Evolutionary conservation across 2,113 vertebrate genomes (phyloP), one percentile per base, ranked within the genome.

Genomic region (Aythya baeri): DNA sequence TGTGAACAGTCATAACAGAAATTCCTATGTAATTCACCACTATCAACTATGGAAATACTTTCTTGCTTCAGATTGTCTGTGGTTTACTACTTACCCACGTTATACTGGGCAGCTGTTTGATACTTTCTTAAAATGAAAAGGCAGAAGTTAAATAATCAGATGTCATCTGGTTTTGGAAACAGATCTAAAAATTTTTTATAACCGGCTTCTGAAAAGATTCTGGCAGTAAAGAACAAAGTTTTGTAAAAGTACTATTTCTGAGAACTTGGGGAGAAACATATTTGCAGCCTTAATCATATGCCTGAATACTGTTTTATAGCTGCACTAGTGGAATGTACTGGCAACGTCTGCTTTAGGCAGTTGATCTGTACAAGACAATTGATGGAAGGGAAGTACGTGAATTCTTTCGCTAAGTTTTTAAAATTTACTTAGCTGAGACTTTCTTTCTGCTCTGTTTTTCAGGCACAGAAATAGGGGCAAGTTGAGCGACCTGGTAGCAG

Each of bases 391-490:
- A 66, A 79, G 26, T 7, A 26, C 1, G 0, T n/a, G 10, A 20
- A 20, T 66, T 70, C 18, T 82, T 67, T 54, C 31, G 7, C 25
- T 36, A n/a, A 18, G 25, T 32, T 88, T 79, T 89, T 70, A 41
- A 87, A 46, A 41, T 18, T 9, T 26, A 9, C 23, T 2, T 23
- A 3, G 72, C 15, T 23, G 20, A 67, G 43, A 36, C 38, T 38
- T 10, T 74, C 31, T 94, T 61, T 96, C 62, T 75, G 17, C 16
- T 96, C 25, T 96, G 52, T 70, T 67, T n/a, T 79, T 20, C 97
- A 99, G 99, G 91, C 99, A 99, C 97, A 98, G 98, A 96, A 99
- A 99, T 91, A 97, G 98, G 63, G 99, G 99, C 17, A 99, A 99
- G 89, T 97, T 99, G 79, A 99, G 99, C n/a, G 99, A 99, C 96